Percentiles rank a stretch among this genome's conserved stretches.
Evolutionary conservation across 2,888 invertebrate genomes (phyloP).

Genomic region (Apoda limacodes): DNA sequence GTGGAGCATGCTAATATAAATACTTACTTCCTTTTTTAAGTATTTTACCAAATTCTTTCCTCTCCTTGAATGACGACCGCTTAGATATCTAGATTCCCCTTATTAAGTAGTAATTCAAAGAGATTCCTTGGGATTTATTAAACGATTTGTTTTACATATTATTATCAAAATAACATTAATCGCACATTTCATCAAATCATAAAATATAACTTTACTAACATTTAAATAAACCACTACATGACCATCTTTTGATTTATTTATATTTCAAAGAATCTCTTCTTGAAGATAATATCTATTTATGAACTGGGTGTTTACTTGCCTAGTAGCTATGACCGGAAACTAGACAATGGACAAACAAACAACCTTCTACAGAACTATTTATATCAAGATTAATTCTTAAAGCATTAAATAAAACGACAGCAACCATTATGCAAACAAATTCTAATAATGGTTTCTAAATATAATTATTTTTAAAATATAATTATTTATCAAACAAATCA

Average conservation of each 20-base stretch:
- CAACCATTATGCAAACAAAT: too few species aligned
- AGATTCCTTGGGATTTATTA: slow-evolving; percentile 57
- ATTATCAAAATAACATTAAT: slow-evolving; percentile 3
- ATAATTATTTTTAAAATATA: too few species aligned
- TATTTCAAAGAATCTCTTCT: slow-evolving; percentile 60
- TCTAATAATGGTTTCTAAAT: too few species aligned
- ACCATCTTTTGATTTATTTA: slow-evolving; percentile 10
- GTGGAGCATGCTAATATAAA: slow-evolving; percentile 41
- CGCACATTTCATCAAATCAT: slow-evolving; percentile 14
- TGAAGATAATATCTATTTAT: slow-evolving; percentile 27
- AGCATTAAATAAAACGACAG: too few species aligned
- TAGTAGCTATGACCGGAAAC: slow-evolving; percentile 67
- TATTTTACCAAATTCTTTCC: slow-evolving; percentile 20
- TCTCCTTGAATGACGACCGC: slow-evolving; percentile 50
- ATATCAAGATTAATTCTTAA: too few species aligned
- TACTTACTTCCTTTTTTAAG: slow-evolving; percentile 23
- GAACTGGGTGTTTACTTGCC: slow-evolving; percentile 59
- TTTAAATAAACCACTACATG: slow-evolving; percentile 6
- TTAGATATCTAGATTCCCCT: slow-evolving; percentile 46
- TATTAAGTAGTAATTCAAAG: slow-evolving; percentile 52
- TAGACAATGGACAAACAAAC: too few species aligned
- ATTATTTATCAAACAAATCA: too few species aligned
- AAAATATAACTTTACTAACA: slow-evolving; percentile 8
- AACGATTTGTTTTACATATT: background rate
- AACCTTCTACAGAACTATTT: too few species aligned